Percentiles rank a stretch among this genome's conserved stretches.
Evolutionary conservation across 2,113 vertebrate genomes (phyloP).

Genomic region (Bos taurus): DNA sequence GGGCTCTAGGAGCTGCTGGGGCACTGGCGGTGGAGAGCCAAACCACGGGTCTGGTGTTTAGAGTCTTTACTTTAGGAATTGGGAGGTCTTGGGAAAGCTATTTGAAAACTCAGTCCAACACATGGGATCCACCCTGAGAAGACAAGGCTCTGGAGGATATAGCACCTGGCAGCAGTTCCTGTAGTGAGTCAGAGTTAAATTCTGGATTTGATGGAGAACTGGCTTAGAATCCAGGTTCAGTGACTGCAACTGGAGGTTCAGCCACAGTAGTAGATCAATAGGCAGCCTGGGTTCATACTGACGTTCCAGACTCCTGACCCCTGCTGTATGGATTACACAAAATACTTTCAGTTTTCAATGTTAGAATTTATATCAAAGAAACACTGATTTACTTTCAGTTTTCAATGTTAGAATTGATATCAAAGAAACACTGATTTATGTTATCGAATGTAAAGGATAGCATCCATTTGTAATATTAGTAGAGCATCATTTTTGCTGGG

Average conservation of each 20-base stretch:
- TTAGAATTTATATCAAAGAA: not conserved
- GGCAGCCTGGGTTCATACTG: not conserved
- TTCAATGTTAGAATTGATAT: not conserved
- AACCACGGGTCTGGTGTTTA: not conserved
- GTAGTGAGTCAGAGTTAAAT: not conserved
- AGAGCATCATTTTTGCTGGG: not conserved
- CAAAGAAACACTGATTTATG: not conserved
- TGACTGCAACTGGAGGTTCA: not conserved
- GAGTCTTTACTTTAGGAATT: not conserved
- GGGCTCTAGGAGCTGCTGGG: not conserved
- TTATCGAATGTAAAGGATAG: not conserved
- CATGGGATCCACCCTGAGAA: not conserved
- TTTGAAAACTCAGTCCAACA: not conserved
- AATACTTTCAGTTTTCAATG: not conserved
- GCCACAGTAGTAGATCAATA: not conserved
- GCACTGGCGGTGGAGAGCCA: no score
- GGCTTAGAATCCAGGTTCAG: not conserved
- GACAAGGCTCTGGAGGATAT: not conserved
- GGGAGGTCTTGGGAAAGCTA: not conserved
- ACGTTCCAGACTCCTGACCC: not conserved
- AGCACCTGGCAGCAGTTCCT: not conserved
- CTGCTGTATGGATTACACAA: not conserved
- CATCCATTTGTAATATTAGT: not conserved
- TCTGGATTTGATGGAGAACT: not conserved
- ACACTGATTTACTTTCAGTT: not conserved